These are phyloP conservation scores for Heliconius melpomene DNA, from an alignment of 1,140 invertebrate species.

Conservation along the genomic window DNA sequence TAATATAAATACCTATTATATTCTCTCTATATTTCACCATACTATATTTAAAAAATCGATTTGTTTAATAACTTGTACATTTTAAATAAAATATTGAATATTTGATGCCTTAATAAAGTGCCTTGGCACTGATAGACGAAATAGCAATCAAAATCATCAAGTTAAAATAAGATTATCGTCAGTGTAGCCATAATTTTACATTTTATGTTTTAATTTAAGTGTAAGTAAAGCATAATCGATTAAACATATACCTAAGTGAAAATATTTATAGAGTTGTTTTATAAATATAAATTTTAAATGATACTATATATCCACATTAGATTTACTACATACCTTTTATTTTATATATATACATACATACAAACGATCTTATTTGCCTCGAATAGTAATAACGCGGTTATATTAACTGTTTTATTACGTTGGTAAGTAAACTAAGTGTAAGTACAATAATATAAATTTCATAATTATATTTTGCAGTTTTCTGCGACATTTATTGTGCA, in stretches of 20 bases:
- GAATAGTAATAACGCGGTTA: constrained; percentile 37
- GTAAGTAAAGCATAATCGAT: not conserved
- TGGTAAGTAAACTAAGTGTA: constrained; percentile 5
- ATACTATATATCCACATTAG: not conserved
- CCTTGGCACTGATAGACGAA: not conserved
- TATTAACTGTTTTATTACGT: constrained; percentile 37
- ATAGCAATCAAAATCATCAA: not conserved
- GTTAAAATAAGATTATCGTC: not conserved
- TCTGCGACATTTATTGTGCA: constrained; percentile 22
- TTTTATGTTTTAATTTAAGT: not conserved
- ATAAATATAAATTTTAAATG: not conserved
- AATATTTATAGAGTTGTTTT: not conserved
- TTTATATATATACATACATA: not conserved
- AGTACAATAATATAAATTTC: constrained; percentile 12
- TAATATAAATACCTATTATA: no score
- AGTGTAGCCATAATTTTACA: constrained; percentile 11
- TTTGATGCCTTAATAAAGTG: constrained; percentile 7
- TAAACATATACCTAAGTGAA: not conserved
- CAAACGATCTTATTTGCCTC: constrained; percentile 16
- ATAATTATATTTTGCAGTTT: constrained; percentile 32
- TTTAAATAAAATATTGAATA: not conserved
- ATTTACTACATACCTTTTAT: not conserved
- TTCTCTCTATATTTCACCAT: not conserved
- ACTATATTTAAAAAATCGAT: not conserved
- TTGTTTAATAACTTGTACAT: not conserved